phyloP scores from a whole-genome alignment of 2,888 invertebrate genomes.

The Brachylomia viminalis region DNA sequence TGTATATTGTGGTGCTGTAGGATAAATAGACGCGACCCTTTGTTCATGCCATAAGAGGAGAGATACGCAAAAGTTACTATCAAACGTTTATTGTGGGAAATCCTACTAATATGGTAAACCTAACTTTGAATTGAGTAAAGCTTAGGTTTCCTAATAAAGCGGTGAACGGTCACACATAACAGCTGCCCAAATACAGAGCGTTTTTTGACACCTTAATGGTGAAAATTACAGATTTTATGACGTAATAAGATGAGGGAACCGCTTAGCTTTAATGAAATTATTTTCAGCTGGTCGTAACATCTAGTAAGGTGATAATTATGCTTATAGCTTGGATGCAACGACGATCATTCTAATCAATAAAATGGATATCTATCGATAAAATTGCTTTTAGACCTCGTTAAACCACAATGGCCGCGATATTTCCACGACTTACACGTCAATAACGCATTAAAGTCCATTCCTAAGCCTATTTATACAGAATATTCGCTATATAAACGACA shows the following conservation, averaged over 20 bases:
- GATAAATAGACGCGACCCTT: constrained; percentile 29
- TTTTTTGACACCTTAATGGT: no score
- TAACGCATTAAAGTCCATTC: constrained; percentile 28
- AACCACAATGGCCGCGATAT: constrained; percentile 27
- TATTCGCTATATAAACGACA: constrained; percentile 49
- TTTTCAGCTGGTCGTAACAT: not conserved
- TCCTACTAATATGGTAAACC: not conserved
- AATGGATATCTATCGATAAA: constrained; percentile 17
- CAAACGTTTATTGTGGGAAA: not conserved
- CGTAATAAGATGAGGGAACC: no score
- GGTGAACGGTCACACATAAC: no score
- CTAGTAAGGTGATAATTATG: constrained; percentile 2
- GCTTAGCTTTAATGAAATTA: not conserved
- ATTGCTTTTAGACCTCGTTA: constrained; percentile 20
- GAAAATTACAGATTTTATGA: no score
- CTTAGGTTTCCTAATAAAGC: no score
- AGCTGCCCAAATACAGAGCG: no score
- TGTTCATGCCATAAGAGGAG: constrained; percentile 31
- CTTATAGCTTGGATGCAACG: not conserved
- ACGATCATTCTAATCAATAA: constrained; percentile 15
- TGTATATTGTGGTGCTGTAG: constrained; percentile 23
- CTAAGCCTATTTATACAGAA: constrained; percentile 30
- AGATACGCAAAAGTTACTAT: constrained; percentile 19
- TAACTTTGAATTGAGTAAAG: not conserved
- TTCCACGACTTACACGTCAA: constrained; percentile 37